Conservation (phyloP, 2,797 vertebrate species). For the Chelon labrosus region DNA sequence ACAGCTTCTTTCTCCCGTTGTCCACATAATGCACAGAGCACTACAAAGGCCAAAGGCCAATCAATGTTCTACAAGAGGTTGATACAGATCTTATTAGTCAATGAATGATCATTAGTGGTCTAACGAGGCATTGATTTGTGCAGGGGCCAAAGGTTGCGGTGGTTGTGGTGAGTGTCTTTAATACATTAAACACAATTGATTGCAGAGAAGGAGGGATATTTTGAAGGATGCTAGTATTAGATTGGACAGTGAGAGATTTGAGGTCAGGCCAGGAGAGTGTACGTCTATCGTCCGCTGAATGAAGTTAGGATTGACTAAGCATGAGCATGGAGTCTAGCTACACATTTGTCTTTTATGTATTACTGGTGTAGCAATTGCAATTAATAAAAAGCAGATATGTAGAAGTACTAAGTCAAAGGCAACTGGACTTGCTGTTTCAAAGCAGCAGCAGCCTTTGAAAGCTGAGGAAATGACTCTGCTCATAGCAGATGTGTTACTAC, state of each 20-base stretch:
- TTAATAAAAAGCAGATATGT: constrained; percentile 81
- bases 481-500: constrained; percentile 88
- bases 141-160: constrained; percentile 76
- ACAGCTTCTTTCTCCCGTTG: constrained; percentile 80
- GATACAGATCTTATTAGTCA: constrained; percentile 87
- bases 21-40: constrained; percentile 60
- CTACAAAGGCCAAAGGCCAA: constrained; percentile 80
- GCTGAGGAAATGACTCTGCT: constrained; percentile 83
- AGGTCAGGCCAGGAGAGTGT: constrained; percentile 63
- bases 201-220: constrained; percentile 63
- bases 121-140: constrained; percentile 84
- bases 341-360: constrained; percentile 62
- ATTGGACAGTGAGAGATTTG: constrained; percentile 67
- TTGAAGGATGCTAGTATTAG: constrained; percentile 69
- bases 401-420: constrained; percentile 68
- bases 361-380: constrained; percentile 66
- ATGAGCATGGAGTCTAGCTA: constrained; percentile 33
- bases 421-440: constrained; percentile 74
- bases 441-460: constrained; percentile 82
- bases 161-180: constrained; percentile 81
- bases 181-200: constrained; percentile 85
- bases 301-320: constrained; percentile 49
- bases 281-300: constrained; percentile 26
- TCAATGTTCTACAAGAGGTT: constrained; percentile 80
- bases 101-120: constrained; percentile 84